Conservation (phyloP, 2,113 vertebrate genomes). For the Helogale parvula region DNA sequence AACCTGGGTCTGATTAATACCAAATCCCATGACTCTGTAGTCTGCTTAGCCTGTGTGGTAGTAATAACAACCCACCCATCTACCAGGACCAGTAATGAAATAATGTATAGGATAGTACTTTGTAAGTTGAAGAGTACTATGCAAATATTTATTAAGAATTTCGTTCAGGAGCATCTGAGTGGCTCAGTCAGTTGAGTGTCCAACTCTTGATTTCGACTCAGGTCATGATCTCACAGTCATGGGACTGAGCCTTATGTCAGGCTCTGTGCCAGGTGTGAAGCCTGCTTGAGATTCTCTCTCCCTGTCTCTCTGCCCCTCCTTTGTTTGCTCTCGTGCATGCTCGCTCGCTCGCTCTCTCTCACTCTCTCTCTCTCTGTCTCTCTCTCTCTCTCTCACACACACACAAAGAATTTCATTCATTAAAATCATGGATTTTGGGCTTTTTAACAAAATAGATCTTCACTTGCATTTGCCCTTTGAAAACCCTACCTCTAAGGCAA, state of each 20-base stretch:
- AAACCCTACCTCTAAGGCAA: conserved; percentile 3
- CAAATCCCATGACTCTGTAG: background rate
- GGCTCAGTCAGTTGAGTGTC: too few relatives aligned
- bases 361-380: too few relatives aligned
- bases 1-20: background rate
- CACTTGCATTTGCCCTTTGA: conserved; percentile 33
- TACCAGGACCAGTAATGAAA: background rate
- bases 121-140: background rate
- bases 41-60: background rate
- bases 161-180: background rate
- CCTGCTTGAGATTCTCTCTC: too few relatives aligned
- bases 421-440: background rate
- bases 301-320: too few relatives aligned
- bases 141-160: conserved; percentile 2
- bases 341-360: too few relatives aligned
- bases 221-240: too few relatives aligned
- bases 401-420: background rate
- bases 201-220: too few relatives aligned
- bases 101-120: background rate
- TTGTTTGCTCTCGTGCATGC: too few relatives aligned
- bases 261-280: too few relatives aligned
- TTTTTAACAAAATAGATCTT: conserved; percentile 41
- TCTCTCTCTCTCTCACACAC: too few relatives aligned
- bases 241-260: too few relatives aligned
- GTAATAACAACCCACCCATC: background rate